Evolutionary conservation across 2,113 vertebrate genomes (phyloP).

Genomic region (Pituophis catenifer): DNA sequence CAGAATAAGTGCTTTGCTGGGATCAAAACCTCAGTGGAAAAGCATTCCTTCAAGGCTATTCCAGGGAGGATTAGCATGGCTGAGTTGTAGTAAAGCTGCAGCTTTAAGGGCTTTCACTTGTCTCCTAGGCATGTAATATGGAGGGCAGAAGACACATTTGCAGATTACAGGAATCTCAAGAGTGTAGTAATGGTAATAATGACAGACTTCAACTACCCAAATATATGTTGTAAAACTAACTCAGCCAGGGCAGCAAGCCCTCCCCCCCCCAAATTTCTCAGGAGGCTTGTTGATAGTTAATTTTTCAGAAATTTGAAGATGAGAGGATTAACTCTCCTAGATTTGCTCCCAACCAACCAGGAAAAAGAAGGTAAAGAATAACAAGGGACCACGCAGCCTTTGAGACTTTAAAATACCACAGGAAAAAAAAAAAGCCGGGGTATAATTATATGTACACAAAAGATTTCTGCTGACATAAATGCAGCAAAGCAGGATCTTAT

Average conservation of each 20-base stretch:
- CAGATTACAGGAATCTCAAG: background rate
- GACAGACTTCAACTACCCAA: background rate
- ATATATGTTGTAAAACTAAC: background rate
- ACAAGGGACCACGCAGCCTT: no score
- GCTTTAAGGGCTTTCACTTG: background rate
- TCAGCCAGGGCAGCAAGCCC: background rate
- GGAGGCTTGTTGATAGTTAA: background rate
- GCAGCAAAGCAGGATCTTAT: no score
- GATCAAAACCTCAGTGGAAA: background rate
- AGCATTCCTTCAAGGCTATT: background rate
- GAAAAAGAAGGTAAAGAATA: no score
- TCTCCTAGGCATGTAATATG: background rate
- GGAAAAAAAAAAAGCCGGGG: no score
- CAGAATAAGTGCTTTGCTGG: background rate
- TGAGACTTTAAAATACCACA: no score
- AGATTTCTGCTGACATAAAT: no score
- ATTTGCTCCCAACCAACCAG: background rate
- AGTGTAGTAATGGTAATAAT: background rate
- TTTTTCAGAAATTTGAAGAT: background rate
- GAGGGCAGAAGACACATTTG: background rate
- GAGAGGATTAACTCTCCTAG: background rate
- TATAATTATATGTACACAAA: no score
- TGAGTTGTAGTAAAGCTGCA: background rate
- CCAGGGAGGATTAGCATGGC: background rate
- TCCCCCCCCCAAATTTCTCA: background rate